phyloP scores from a whole-genome alignment of 2,113 vertebrate genomes.

The Psilopogon haemacephalus region DNA sequence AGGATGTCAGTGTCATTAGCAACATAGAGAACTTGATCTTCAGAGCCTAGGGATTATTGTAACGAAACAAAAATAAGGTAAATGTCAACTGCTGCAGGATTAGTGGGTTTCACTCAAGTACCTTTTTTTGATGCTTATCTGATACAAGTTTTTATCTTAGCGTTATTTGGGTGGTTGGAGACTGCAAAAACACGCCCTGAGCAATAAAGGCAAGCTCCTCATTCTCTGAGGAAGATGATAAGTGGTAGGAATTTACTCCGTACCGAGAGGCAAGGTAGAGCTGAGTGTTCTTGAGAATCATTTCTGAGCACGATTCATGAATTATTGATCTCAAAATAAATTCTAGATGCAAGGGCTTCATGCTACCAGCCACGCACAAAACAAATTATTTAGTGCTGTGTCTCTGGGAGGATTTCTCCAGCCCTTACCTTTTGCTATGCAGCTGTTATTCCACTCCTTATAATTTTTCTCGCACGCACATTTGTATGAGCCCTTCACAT shows the following conservation, averaged over 20 bases:
- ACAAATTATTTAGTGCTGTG: neutral
- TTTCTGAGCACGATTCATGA: neutral
- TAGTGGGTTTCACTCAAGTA: conserved; percentile 24
- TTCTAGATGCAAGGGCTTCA: neutral
- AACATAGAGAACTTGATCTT: conserved; percentile 98
- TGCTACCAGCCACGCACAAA: neutral
- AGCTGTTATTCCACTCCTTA: conserved; percentile 87
- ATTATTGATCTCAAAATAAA: neutral
- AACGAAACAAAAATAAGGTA: conserved; percentile 81
- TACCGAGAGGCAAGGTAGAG: neutral
- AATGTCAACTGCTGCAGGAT: conserved; percentile 73
- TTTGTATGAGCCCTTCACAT: conserved; percentile 93
- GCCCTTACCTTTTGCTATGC: conserved; percentile 89
- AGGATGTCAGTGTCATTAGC: conserved; percentile 99
- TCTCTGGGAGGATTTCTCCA: neutral
- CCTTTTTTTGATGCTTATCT: conserved; percentile 31
- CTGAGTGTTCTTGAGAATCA: neutral
- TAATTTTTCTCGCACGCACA: conserved; percentile 93
- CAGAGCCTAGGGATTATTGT: conserved; percentile 89
- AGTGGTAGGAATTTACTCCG: neutral
- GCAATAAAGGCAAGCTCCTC: neutral
- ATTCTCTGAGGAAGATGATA: neutral
- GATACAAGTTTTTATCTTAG: neutral
- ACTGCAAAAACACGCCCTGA: neutral
- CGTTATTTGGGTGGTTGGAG: neutral